Conservation (phyloP, 2,113 vertebrate genomes). For the Prochilodus magdalenae region DNA sequence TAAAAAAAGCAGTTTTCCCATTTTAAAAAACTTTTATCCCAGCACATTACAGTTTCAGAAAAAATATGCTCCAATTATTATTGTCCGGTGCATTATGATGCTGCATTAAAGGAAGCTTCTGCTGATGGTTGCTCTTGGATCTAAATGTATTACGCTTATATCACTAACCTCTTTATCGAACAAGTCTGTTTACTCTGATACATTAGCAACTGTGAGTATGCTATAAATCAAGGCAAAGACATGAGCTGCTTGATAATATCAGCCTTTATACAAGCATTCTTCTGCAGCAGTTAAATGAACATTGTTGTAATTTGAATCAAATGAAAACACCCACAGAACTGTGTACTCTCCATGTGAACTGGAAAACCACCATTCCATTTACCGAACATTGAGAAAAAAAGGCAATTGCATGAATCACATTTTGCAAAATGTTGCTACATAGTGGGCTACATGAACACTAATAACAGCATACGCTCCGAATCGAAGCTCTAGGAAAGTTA, state of each 20-base stretch:
- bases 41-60: conserved; percentile 11
- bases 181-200: neutral
- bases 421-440: neutral
- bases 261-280: neutral
- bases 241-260: neutral
- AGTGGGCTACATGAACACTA: neutral
- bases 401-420: neutral
- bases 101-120: too few species aligned
- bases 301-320: neutral
- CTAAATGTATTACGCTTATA: too few species aligned
- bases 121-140: too few species aligned
- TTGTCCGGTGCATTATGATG: neutral
- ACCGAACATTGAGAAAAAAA: too few species aligned
- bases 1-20: too few species aligned
- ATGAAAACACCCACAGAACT: neutral
- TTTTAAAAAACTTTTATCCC: neutral
- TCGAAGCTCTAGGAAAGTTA: conserved; percentile 13
- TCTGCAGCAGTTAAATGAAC: neutral
- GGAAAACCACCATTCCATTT: neutral
- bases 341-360: neutral
- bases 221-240: neutral
- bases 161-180: neutral
- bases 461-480: conserved; percentile 1
- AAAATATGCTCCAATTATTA: neutral
- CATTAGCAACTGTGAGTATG: neutral